phyloP scores from a whole-genome alignment of 37 sponge, comb jelly and placozoan species.

The Halisarca cf. caerulea region DNA sequence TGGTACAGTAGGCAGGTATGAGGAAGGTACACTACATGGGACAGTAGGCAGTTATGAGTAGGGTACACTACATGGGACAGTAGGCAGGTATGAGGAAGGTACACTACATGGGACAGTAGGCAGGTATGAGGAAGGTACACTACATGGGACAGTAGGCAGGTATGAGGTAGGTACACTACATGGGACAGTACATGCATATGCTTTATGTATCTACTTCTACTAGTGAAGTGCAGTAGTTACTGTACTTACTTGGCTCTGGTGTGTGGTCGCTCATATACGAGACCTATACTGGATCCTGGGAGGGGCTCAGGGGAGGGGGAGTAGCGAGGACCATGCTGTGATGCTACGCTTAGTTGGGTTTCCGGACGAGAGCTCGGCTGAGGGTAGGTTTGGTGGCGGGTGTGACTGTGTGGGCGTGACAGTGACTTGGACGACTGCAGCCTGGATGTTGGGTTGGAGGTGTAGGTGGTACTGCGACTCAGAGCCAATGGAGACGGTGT shows the following conservation, averaged over 20 bases:
- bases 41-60: too few species aligned
- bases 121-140: too few species aligned
- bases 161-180: too few species aligned
- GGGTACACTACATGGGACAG: too few species aligned
- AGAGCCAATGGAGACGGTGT: neutral
- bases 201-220: too few species aligned
- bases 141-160: too few species aligned
- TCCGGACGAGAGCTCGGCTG: conserved; percentile 8
- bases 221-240: too few species aligned
- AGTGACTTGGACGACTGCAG: neutral
- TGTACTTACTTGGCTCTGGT: neutral
- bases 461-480: neutral
- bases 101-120: too few species aligned
- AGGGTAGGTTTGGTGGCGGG: conserved; percentile 54
- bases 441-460: neutral
- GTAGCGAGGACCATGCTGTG: neutral
- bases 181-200: too few species aligned
- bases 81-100: too few species aligned
- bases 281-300: neutral
- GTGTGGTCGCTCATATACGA: neutral
- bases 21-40: too few species aligned
- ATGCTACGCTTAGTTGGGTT: neutral
- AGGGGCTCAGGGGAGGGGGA: neutral
- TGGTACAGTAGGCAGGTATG: too few species aligned
- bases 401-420: conserved; percentile 27